Conservation (phyloP, 1,140 invertebrate genomes). For the Coptotermes formosanus region DNA sequence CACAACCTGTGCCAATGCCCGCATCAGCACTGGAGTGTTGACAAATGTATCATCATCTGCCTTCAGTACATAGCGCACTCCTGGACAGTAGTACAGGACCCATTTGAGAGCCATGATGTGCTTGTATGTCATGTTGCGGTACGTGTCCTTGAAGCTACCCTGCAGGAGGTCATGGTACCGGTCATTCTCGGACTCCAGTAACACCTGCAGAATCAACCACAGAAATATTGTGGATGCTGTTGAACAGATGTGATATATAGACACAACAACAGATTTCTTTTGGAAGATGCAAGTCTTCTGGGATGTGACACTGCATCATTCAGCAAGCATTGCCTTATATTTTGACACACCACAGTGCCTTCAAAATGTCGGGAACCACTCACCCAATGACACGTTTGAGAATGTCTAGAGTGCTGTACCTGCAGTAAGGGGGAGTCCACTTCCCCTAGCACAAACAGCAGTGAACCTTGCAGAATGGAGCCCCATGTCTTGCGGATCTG, state of each 20-base stretch:
- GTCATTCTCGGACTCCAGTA: constrained; percentile 59
- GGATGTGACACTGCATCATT: too few species aligned
- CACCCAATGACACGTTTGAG: too few species aligned
- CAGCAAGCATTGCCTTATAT: too few species aligned
- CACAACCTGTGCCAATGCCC: constrained; percentile 55
- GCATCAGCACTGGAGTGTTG: constrained; percentile 59
- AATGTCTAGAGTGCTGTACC: too few species aligned
- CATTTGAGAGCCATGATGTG: constrained; percentile 83
- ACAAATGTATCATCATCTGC: constrained; percentile 80
- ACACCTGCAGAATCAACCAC: constrained; percentile 43
- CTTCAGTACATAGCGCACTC: constrained; percentile 72
- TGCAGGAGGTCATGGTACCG: constrained; percentile 71
- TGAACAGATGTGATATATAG: too few species aligned
- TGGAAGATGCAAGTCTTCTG: too few species aligned
- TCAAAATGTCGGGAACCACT: too few species aligned
- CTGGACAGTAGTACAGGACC: constrained; percentile 62
- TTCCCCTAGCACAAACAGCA: constrained; percentile 70
- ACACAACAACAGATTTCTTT: too few species aligned
- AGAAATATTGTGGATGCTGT: too few species aligned
- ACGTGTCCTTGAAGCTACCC: constrained; percentile 74
- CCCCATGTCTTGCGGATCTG: constrained; percentile 70
- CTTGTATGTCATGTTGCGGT: constrained; percentile 85
- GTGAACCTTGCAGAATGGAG: constrained; percentile 35
- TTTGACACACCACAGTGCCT: too few species aligned
- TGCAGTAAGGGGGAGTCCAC: constrained; percentile 43